These are phyloP conservation scores for Arvicola amphibius DNA, from an alignment of 2,797 vertebrate genomes.

Conservation along the genomic window DNA sequence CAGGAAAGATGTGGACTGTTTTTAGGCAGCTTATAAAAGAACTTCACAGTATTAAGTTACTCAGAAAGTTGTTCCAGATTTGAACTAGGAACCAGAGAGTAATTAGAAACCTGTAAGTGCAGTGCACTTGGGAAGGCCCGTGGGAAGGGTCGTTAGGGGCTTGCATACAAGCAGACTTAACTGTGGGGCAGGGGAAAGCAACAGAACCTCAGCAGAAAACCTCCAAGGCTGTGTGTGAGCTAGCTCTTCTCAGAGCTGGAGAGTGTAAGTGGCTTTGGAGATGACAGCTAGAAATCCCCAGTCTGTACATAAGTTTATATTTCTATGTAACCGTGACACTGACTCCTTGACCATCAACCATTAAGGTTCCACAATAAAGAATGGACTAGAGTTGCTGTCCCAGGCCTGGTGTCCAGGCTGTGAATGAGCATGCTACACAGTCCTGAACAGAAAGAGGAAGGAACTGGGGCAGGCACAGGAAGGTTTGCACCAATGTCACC, in stretches of 20 bases:
- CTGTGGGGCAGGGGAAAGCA: neutral
- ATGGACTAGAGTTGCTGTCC: accelerated
- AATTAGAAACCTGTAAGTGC: neutral
- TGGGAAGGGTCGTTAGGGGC: neutral
- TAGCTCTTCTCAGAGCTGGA: neutral
- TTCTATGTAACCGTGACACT: neutral
- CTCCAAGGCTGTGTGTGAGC: too few relatives aligned
- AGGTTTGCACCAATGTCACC: constrained; percentile 31
- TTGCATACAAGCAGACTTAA: neutral
- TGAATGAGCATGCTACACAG: constrained; percentile 11
- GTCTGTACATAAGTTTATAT: neutral
- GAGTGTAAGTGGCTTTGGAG: neutral
- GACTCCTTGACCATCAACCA: neutral
- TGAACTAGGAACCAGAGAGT: neutral
- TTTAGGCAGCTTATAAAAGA: constrained; percentile 20
- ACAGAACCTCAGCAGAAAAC: neutral
- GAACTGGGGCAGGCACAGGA: neutral
- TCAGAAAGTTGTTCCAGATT: neutral
- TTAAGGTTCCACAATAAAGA: constrained; percentile 23
- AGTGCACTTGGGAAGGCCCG: neutral
- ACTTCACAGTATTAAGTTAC: neutral
- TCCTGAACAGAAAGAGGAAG: neutral
- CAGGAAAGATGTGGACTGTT: neutral
- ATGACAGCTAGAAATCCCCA: neutral
- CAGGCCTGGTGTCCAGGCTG: neutral